Evolutionary conservation across 2,888 invertebrate species (phyloP), one percentile per base, ranked within the genome.

Genomic region (Drosophila monieri): DNA sequence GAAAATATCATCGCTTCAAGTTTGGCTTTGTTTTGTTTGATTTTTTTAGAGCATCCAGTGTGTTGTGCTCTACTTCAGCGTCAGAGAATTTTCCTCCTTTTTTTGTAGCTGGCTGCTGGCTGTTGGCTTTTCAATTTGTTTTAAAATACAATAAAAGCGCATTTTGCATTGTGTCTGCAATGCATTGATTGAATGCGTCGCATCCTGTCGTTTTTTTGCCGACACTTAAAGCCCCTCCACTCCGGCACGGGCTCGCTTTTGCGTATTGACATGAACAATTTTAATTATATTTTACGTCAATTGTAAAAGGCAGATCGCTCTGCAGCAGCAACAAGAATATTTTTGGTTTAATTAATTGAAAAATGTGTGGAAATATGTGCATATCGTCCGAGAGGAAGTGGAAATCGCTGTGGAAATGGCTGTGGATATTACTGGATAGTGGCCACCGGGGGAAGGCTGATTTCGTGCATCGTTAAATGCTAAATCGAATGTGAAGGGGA

Each of bases 271-370:
- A 79, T 70, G 67, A 76, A 58, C 86, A 83, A 81, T 88, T 81
- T 88, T 81, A 81, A 81, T 81, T 81, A 88, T 81, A 88, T 81
- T 81, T 88, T 67, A 88, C 86, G 86, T 86, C 88, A 85, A 81
- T 86, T 87, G 88, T 81, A 74, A 81, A 88, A 79, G 47, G 51
- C 32, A 58, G 27, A 48, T 27, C 49, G 41, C 23, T 25, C 35
- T 58, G 27, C 32, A 41, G 43, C 44, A 64, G 74, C 58, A 61
- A 44, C 49, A 47, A 85, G 79, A 70, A 65, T 80, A 76, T 83
- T 88, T 81, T 86, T 73, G 75, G 78, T 83, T 83, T 83, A 83
- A 86, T 88, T 88, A 88, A 88, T 86, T 88, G 84, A 62, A 88
- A 86, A 80, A 65, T 74, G 74, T 69, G 61, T 73, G 61, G 69